phyloP scores from a whole-genome alignment of 2,113 vertebrate genomes.

The Engraulis encrasicolus region DNA sequence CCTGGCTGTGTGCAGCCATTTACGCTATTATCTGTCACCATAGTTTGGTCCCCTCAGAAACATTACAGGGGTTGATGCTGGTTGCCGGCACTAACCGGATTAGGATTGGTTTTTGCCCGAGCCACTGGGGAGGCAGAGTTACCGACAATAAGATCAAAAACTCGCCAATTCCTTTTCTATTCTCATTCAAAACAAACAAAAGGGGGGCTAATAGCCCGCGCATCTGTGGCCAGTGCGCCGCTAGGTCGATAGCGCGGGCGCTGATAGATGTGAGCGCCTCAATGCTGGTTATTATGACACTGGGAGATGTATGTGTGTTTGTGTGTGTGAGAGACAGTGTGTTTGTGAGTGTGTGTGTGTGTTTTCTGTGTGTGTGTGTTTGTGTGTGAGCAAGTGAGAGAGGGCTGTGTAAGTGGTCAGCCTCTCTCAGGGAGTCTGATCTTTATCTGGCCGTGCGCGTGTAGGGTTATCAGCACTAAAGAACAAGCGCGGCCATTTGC shows the following conservation, averaged over 20 bases:
- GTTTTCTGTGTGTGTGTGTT: no score
- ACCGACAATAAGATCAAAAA: constrained; percentile 84
- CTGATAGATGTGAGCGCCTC: constrained; percentile 70
- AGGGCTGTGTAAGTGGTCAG: constrained; percentile 73
- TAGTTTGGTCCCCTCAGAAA: constrained; percentile 79
- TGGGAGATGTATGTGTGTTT: not conserved
- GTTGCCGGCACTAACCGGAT: constrained; percentile 78
- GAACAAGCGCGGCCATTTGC: constrained; percentile 50
- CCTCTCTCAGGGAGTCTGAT: constrained; percentile 74
- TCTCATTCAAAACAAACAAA: constrained; percentile 85
- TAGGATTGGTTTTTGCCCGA: constrained; percentile 79
- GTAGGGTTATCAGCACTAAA: constrained; percentile 71
- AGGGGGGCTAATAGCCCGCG: constrained; percentile 80
- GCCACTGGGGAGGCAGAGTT: constrained; percentile 80
- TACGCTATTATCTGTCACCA: constrained; percentile 76
- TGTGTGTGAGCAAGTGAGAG: no score
- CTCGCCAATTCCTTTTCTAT: constrained; percentile 82
- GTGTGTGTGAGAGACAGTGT: no score
- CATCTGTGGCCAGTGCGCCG: constrained; percentile 77
- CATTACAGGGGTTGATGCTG: constrained; percentile 76
- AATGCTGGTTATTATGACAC: constrained; percentile 66
- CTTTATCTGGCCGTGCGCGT: constrained; percentile 68
- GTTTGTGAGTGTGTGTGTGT: no score
- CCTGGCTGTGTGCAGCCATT: constrained; percentile 64
- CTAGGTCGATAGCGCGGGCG: constrained; percentile 76